Evolutionary conservation across 2,113 vertebrate species (phyloP).

Genomic region (Pantherophis guttatus): DNA sequence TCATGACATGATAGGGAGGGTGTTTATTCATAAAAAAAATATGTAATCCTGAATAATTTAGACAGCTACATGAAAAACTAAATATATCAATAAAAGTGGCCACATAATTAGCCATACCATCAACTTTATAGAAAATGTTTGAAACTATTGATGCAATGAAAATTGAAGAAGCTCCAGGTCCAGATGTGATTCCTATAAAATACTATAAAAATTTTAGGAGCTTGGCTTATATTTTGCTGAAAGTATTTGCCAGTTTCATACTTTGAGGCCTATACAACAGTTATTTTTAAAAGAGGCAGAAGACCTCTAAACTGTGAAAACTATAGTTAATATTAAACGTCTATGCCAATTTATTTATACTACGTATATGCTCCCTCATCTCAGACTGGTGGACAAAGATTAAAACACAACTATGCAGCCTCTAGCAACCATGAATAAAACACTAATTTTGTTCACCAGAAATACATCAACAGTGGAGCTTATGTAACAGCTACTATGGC

Average conservation of each 20-base stretch:
- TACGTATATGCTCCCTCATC: not conserved
- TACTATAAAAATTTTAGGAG: not conserved
- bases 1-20: not conserved
- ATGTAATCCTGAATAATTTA: not conserved
- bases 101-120: not conserved
- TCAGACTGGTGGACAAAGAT: not conserved
- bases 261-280: not conserved
- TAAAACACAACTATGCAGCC: not conserved
- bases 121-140: not conserved
- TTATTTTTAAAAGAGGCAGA: not conserved
- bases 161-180: not conserved
- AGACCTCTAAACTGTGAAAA: not conserved
- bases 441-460: not conserved
- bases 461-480: not conserved
- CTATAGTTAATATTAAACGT: not conserved
- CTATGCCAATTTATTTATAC: not conserved
- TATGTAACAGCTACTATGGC: not conserved
- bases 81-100: not conserved
- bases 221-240: not conserved
- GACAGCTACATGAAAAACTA: not conserved
- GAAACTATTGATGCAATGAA: not conserved
- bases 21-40: not conserved
- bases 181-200: not conserved
- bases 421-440: not conserved
- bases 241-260: not conserved